Percentiles rank a stretch among this genome's conserved stretches.
phyloP scores from a whole-genome alignment of 2,797 vertebrate genomes.

The Ispidina lecontei region DNA sequence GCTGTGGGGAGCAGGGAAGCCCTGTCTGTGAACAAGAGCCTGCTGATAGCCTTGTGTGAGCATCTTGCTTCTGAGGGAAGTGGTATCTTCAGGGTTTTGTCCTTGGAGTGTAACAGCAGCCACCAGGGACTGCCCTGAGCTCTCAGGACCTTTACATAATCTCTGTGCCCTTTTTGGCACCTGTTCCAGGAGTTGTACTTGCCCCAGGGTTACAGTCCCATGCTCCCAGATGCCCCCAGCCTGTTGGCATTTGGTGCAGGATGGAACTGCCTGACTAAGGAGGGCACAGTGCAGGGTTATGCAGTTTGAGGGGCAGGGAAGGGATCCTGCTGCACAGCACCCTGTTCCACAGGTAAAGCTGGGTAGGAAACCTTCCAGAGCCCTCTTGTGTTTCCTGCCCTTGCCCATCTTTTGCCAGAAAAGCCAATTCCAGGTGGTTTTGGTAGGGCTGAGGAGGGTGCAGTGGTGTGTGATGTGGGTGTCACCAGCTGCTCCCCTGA shows the following conservation, averaged over 20 bases:
- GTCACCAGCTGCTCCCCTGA: not conserved
- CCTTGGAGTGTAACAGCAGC: fast-evolving
- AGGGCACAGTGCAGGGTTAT: not conserved
- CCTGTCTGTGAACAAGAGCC: not conserved
- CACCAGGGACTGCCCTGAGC: not conserved
- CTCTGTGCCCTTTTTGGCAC: not conserved
- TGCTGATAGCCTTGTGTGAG: not conserved
- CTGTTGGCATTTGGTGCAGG: not conserved
- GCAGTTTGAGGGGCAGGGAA: not conserved
- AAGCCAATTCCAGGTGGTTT: not conserved
- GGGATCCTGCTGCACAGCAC: not conserved
- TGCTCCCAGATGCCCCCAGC: not conserved
- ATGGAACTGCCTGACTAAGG: not conserved
- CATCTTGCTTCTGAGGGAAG: not conserved
- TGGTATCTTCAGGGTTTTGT: not conserved
- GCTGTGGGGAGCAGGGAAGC: not conserved
- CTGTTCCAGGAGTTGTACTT: not conserved
- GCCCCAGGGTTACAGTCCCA: not conserved
- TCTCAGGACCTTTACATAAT: not conserved
- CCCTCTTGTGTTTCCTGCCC: not conserved
- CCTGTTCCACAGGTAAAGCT: not conserved
- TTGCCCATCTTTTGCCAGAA: not conserved
- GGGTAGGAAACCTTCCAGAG: not conserved
- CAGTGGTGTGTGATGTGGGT: not conserved
- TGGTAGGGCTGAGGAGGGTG: not conserved